Evolutionary conservation across 2,113 vertebrate genomes (phyloP), one percentile per base, ranked within the genome.

Genomic region (Motacilla alba): DNA sequence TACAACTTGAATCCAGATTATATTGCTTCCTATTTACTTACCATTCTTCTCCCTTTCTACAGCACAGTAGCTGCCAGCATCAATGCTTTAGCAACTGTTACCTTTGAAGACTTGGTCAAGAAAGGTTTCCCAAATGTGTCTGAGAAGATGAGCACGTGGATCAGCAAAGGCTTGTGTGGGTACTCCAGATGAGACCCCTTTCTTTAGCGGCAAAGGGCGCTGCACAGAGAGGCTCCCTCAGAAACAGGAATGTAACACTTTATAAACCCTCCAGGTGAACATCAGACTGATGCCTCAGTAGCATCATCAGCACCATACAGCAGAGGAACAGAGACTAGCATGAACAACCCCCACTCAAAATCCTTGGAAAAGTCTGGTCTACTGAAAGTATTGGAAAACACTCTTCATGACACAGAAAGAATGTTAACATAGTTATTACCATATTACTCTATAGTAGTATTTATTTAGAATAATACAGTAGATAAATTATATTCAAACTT

Each of bases 41-140:
- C 31, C 9, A 8, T 28, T 60, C 24, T 60, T 73, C 66, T 93
- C 50, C 73, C 3, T 10, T 56, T 83, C 87, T 83, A 92, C 80
- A 99, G 99, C 95, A 99, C 98, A 0, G 98, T 99, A 84, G 99
- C 98, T 67, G 98, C 98, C 78, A 98, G 99, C 89, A 99, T 99
- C 94, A 99, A 99, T 5, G 98, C 98, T 89, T 97, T 99, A 86
- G 98, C 99, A 58, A 99, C 99, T 12, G 99, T 99, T 60, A 99
- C 98, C 41, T 98, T 98, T 77, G 98, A 99, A 96, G 99, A 99
- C 84, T 96, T 99, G 94, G 97, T 99, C 84, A 98, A 98, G 97
- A 96, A 96, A 93, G 91, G 88, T 72, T 98, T 98, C 68, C 96
- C 96, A 75, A 96, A 97, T 43, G 72, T 98, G 47, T 98, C 98